Percentiles rank a stretch among this genome's conserved stretches.
phyloP scores from a whole-genome alignment of 2,888 invertebrate species.

The Drosophila ustulata region DNA sequence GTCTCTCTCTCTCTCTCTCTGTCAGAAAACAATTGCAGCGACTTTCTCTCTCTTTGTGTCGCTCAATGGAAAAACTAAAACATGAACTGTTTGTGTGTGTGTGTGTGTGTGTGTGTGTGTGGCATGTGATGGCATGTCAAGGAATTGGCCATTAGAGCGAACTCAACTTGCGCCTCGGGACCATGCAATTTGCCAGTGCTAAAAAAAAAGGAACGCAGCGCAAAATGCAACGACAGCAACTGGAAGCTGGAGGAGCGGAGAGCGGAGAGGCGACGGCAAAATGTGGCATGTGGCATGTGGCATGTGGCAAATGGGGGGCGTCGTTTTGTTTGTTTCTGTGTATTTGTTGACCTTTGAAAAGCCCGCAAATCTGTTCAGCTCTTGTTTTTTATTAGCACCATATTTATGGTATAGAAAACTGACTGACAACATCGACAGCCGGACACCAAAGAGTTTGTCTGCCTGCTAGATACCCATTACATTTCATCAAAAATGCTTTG shows the following conservation, averaged over 20 bases:
- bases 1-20: background rate
- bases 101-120: slow-evolving; percentile 27
- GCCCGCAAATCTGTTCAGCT: slow-evolving; percentile 40
- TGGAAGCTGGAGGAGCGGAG: background rate
- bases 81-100: slow-evolving; percentile 48
- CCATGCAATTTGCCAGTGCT: slow-evolving; percentile 49
- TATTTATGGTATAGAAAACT: background rate
- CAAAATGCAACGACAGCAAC: slow-evolving; percentile 1
- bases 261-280: background rate
- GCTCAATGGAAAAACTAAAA: slow-evolving; percentile 36
- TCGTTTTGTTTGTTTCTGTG: slow-evolving; percentile 33
- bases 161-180: slow-evolving; percentile 34
- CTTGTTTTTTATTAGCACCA: slow-evolving; percentile 1
- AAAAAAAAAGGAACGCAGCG: too few species aligned
- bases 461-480: too few species aligned
- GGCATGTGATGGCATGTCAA: slow-evolving; percentile 48
- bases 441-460: too few species aligned
- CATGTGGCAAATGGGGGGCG: slow-evolving; percentile 4
- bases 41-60: slow-evolving; percentile 24
- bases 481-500: too few species aligned
- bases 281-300: slow-evolving; percentile 2
- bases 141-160: slow-evolving; percentile 49
- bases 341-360: slow-evolving; percentile 35
- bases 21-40: background rate
- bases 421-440: too few species aligned